A percentile compares a stretch with the other conserved stretches of the same genome.
phyloP scores from a whole-genome alignment of 2,888 invertebrate genomes.

The Drosophila borealis region DNA sequence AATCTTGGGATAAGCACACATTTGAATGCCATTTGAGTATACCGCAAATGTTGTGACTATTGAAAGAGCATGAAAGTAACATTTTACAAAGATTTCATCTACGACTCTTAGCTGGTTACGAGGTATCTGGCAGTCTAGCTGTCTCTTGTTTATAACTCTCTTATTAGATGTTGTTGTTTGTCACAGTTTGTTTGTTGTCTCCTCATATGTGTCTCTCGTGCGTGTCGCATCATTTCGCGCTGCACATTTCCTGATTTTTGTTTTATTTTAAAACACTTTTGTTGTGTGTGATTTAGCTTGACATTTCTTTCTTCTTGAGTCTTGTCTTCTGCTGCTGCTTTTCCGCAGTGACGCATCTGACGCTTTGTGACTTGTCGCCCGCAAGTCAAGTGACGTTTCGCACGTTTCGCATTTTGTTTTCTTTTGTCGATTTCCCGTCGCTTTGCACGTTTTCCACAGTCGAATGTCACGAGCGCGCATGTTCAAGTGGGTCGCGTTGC shows the following conservation, averaged over 20 bases:
- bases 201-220: conserved; percentile 37
- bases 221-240: conserved; percentile 46
- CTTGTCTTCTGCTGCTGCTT: conserved; percentile 40
- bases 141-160: neutral
- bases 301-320: conserved; percentile 20
- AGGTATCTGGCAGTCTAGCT: neutral
- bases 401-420: conserved; percentile 66
- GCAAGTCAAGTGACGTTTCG: conserved; percentile 68
- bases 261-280: conserved; percentile 40
- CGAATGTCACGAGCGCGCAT: conserved; percentile 80
- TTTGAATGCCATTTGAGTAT: too few species aligned
- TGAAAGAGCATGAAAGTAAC: too few species aligned
- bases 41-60: too few species aligned
- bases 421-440: conserved; percentile 67
- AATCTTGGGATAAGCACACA: too few species aligned
- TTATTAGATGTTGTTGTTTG: conserved; percentile 10
- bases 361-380: conserved; percentile 54
- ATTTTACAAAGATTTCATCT: too few species aligned
- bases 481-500: conserved; percentile 71
- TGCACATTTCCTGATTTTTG: conserved; percentile 55
- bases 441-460: conserved; percentile 68
- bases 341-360: conserved; percentile 71
- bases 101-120: too few species aligned
- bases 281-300: conserved; percentile 28
- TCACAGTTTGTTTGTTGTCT: conserved; percentile 45